Evolutionary conservation across 1,140 invertebrate genomes (phyloP).

Genomic region (Doryteuthis pealeii): DNA sequence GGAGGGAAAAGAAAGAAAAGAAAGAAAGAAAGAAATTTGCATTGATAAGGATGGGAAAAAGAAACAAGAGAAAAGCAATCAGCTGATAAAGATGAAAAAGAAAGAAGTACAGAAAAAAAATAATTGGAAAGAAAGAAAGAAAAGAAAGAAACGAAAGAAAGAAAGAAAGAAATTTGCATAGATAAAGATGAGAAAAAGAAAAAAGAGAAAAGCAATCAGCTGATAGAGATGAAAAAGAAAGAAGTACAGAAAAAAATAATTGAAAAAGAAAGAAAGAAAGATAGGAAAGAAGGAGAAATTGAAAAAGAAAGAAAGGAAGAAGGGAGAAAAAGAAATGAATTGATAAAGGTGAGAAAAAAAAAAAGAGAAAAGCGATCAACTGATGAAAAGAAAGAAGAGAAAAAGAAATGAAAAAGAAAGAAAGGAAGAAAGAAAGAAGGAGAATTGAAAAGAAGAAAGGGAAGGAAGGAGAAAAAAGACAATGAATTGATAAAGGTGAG

Average conservation of each 20-base stretch:
- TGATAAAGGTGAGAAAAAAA: no score
- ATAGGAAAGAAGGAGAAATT: neutral
- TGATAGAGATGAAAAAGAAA: neutral
- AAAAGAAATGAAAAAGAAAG: no score
- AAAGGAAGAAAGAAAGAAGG: neutral
- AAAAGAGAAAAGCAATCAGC: neutral
- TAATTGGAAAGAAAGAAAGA: neutral
- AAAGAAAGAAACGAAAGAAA: neutral
- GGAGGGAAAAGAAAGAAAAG: no score
- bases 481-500: no score
- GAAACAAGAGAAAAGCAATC: no score
- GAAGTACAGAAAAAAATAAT: neutral
- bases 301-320: neutral
- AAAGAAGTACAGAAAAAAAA: neutral
- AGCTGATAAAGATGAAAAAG: neutral
- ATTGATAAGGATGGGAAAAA: no score
- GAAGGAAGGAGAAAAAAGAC: no score
- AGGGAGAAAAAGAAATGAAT: no score
- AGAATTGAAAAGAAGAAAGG: neutral
- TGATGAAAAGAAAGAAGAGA: no score
- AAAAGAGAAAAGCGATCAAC: no score
- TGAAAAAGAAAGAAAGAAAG: neutral
- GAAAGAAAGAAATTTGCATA: neutral
- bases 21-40: no score
- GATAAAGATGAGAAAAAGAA: neutral